Evolutionary conservation across 2,888 invertebrate species (phyloP).

Genomic region (Tipula lateralis): DNA sequence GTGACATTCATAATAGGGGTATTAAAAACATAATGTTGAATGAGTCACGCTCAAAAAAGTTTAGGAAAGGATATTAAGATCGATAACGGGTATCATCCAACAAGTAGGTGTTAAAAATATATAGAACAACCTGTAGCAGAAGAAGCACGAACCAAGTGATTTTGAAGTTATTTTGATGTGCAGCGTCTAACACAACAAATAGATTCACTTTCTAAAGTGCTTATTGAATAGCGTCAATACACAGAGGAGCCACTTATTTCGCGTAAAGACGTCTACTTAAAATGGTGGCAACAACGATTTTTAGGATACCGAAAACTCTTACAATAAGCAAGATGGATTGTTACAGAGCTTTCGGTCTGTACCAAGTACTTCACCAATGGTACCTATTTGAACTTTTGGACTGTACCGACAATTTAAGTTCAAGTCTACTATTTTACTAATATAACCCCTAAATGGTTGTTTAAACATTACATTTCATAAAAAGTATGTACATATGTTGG

Average conservation of each 20-base stretch:
- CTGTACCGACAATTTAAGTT: too few species aligned
- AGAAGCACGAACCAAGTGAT: too few species aligned
- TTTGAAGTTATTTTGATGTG: not conserved
- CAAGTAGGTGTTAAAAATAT: not conserved
- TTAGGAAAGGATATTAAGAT: not conserved
- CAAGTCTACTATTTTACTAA: too few species aligned
- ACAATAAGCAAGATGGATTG: too few species aligned
- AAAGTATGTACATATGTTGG: too few species aligned
- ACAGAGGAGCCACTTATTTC: not conserved
- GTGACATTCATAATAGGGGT: too few species aligned
- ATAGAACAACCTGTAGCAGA: not conserved
- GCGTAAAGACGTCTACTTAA: not conserved
- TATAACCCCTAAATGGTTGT: too few species aligned
- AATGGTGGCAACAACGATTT: not conserved
- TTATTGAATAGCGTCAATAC: not conserved
- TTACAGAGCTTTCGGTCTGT: too few species aligned
- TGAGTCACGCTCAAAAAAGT: not conserved
- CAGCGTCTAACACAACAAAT: not conserved
- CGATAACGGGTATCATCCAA: not conserved
- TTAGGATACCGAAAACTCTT: not conserved
- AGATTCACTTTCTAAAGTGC: not conserved
- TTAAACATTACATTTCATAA: too few species aligned
- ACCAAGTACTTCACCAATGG: too few species aligned
- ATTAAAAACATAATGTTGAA: not conserved
- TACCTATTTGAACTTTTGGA: too few species aligned